Evolutionary conservation across 2,888 invertebrate genomes (phyloP), one percentile per base, ranked within the genome.

Genomic region (Leistus spinibarbis): DNA sequence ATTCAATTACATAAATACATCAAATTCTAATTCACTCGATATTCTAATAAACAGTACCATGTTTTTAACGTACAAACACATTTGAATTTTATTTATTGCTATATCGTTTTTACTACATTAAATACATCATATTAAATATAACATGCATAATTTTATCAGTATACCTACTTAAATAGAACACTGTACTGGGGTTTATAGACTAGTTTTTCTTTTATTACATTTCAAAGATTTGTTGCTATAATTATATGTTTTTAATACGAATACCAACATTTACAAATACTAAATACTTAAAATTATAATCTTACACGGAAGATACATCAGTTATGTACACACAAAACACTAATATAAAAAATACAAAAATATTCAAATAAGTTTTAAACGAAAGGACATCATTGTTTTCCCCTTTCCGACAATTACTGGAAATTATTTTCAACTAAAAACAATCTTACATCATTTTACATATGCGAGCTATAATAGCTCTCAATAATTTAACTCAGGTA

Each of bases 121-220:
- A n/a, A n/a, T n/a, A n/a, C n/a, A n/a, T n/a, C n/a, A n/a, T n/a
- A n/a, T n/a, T n/a, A n/a, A 40, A 40, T 40, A 40, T 40, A 10
- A 40, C 40, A 40, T 40, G 40, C 40, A 40, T 40, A 40, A 40
- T 40, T 40, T 40, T 40, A 60, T 54, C 17, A 54, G 17, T 54
- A 54, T 20, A 22, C 17, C 60, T 60, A 60, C 17, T 20, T 60
- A 60, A 27, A 72, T 57, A 67, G 73, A 73, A 73, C 73, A 73
- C 73, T 73, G 64, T 66, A 57, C 66, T 73, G 73, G 73, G 60
- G 66, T 54, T 20, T 71, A 53, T 67, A 60, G 73, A 73, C 73
- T 73, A 73, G 73, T 62, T 67, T 72, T 73, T 67, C 13, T 40
- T 40, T 40, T 10, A 40, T n/a, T n/a, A 73, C 40, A 67, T 23